A percentile compares a stretch with the other conserved stretches of the same genome.
Conservation (phyloP, 2,797 vertebrate species). For the Bovichtus variegatus region DNA sequence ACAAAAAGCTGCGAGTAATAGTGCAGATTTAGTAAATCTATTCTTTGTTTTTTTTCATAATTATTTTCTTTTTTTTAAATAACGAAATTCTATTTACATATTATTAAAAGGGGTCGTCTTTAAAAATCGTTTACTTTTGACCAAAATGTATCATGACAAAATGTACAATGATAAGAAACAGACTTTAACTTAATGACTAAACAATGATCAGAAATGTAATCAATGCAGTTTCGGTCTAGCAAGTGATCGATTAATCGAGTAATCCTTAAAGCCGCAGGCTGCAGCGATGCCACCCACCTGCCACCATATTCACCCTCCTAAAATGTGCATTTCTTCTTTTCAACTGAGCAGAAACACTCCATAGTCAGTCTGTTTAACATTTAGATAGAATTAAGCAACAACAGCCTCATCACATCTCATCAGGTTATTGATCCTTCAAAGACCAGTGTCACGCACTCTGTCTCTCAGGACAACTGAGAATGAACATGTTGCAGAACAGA, state of each 20-base stretch:
- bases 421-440: conserved; percentile 60
- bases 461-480: conserved; percentile 27
- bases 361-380: conserved; percentile 53
- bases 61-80: too few species aligned
- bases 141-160: background rate
- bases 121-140: too few species aligned
- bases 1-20: background rate
- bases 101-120: background rate
- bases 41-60: background rate
- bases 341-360: conserved; percentile 9
- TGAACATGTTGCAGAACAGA: conserved; percentile 49
- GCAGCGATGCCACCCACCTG: background rate
- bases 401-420: conserved; percentile 46
- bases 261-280: background rate
- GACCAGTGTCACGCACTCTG: conserved; percentile 20
- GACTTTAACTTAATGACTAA: background rate
- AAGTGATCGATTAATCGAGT: conserved; percentile 1
- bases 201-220: background rate
- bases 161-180: background rate
- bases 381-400: conserved; percentile 58
- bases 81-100: background rate
- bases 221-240: background rate
- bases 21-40: background rate
- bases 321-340: background rate
- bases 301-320: background rate